Evolutionary conservation across 2,113 vertebrate genomes (phyloP), one percentile per base, ranked within the genome.

Genomic region (Machaerirhynchus nigripectus): DNA sequence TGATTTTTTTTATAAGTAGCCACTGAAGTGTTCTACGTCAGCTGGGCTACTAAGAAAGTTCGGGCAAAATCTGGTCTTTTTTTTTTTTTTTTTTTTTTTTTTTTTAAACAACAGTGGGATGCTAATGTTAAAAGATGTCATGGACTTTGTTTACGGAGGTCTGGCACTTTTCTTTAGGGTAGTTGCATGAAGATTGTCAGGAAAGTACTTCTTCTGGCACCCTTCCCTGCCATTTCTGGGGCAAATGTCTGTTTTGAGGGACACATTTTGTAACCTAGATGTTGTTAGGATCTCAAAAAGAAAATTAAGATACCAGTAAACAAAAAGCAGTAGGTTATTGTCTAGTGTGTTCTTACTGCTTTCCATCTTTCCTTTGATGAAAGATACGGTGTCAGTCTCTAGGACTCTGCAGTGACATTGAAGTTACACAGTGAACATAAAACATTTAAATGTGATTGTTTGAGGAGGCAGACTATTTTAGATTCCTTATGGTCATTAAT

Each of bases 261-360:
- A 17, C 16, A 12, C 1, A 1, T 4, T 50, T 30, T 55, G 19
- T 80, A n/a, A 44, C 1, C 1, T 3, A 24, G n/a, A 15, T 5
- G 1, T 68, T 37, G 8, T 35, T 75, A 63, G 33, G 21, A 57
- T 65, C 44, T 92, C 61, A 80, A 15, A 83, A 90, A 80, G 13
- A 33, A 89, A 80, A 69, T 24, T 26, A 21, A 26, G 49, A 1
- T 60, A 53, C 39, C 39, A 71, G 31, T 53, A 88, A 88, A 63
- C 56, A 80, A 65, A 89, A 76, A 60, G 8, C 15, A 47, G 21
- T 78, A 77, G 52, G 12, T 37, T 80, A 40, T 4, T 28, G 37
- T 57, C 7, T 46, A 31, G 13, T 49, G 18, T 17, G 13, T 70
- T 60, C 31, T 55, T 57, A 63, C 39, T 78, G n/a, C 23, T 82